phyloP scores from a whole-genome alignment of 2,797 vertebrate genomes.

The Cynopterus sphinx region DNA sequence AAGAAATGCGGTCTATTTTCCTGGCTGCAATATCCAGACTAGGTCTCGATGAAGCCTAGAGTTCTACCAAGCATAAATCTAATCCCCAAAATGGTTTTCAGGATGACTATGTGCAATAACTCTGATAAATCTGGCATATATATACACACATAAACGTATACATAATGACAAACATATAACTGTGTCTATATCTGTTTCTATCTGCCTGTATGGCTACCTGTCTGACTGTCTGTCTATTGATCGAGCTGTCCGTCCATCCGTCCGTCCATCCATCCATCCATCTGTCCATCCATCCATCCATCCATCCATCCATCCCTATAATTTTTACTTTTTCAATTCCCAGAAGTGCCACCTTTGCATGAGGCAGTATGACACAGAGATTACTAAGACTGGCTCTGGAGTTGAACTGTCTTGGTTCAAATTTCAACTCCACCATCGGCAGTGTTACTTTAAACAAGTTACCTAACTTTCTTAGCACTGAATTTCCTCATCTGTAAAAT shows the following conservation, averaged over 20 bases:
- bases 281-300: no score
- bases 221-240: no score
- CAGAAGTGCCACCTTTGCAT: background rate
- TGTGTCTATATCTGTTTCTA: background rate
- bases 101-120: background rate
- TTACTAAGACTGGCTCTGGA: background rate
- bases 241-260: no score
- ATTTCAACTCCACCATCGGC: background rate
- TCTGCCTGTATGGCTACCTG: no score
- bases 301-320: no score
- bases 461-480: background rate
- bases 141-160: background rate
- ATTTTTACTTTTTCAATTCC: background rate
- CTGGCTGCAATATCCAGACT: background rate
- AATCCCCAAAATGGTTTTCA: background rate
- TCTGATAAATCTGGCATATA: background rate
- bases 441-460: background rate
- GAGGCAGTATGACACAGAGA: background rate
- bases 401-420: background rate
- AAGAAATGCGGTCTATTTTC: background rate
- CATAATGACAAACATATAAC: background rate
- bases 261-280: no score
- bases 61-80: background rate
- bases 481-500: background rate
- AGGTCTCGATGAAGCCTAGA: background rate